A percentile compares a stretch with the other conserved stretches of the same genome.
Evolutionary conservation across 2,888 invertebrate genomes (phyloP).

Genomic region (Epistrophe eligans): DNA sequence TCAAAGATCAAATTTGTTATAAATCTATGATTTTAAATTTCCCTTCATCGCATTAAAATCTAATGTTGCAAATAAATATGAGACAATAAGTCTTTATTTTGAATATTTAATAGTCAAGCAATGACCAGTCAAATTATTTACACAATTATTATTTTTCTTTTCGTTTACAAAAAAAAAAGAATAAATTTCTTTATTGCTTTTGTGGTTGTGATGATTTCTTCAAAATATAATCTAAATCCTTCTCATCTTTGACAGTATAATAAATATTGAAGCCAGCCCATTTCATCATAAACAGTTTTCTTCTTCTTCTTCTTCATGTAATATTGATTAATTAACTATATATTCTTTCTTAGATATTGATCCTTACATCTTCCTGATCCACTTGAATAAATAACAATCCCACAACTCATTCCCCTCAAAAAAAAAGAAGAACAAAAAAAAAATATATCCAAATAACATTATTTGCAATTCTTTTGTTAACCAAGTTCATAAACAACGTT

Average conservation of each 20-base stretch:
- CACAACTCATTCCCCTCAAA: neutral
- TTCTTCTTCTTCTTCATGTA: neutral
- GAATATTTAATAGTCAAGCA: neutral
- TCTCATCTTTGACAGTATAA: neutral
- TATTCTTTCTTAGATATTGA: neutral
- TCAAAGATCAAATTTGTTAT: too few relatives aligned
- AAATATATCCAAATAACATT: conserved; percentile 22
- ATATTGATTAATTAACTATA: conserved; percentile 9
- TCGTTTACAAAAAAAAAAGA: neutral
- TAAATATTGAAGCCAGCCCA: neutral
- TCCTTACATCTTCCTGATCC: conserved; percentile 19
- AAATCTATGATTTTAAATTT: too few relatives aligned
- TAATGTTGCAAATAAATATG: neutral
- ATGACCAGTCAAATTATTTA: neutral
- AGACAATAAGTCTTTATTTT: neutral
- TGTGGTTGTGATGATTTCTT: neutral
- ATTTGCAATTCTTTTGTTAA: conserved; percentile 37
- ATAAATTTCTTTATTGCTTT: neutral
- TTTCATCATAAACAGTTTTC: neutral
- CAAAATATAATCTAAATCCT: neutral
- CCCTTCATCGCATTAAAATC: neutral
- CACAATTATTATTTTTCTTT: too few relatives aligned
- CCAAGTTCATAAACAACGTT: conserved; percentile 21
- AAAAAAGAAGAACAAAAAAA: neutral
- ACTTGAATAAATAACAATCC: conserved; percentile 38